Base-by-base conservation (phyloP, 1,140 invertebrate genomes). In the Papilio polyxenes region DNA sequence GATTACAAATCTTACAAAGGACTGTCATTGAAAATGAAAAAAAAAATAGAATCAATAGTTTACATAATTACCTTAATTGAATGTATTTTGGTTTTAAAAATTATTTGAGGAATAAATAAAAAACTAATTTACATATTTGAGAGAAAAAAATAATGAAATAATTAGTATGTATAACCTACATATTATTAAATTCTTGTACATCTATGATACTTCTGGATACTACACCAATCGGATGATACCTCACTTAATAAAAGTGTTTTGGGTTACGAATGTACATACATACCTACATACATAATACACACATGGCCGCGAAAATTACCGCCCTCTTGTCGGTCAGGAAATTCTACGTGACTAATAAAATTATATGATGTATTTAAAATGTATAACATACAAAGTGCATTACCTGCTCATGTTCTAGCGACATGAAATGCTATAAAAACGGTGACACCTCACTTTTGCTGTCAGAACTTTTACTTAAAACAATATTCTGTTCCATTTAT, bases 311-410 rank as follows among this genome's bases (percentile, higher is more conserved):
- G 17, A 59, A 59, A 59, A 59, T 1, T 8, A n/a, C 17, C 2
- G 17, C 17, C 56, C 8, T n/a, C 1, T 17, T n/a, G 53, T 56
- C 7, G 20, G 56, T 59, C 7, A n/a, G 40, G 40, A 59, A 8
- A 59, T 37, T 72, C 31, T 72, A 23, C 65, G 65, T 72, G 65
- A 72, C 65, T 72, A 72, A 72, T 72, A 72, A 72, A 37, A 65
- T 65, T 65, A 65, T 65, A 31, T 31, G 62, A 65, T 31, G 10
- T 31, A 65, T 37, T 31, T 53, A 53, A 3, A 53, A 53, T 53
- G 62, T 65, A 11, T 69, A 37, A 72, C 65, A 72, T 72, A 72
- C 65, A 72, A 72, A 72, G 15, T 72, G 65, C 65, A 72, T 72
- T 72, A 72, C 65, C 31, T 23, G 23, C 6, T 72, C 65, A 37